Percentiles rank a stretch among this genome's conserved stretches.
phyloP scores from a whole-genome alignment of 2,888 invertebrate genomes.

The Drosophila formosana region DNA sequence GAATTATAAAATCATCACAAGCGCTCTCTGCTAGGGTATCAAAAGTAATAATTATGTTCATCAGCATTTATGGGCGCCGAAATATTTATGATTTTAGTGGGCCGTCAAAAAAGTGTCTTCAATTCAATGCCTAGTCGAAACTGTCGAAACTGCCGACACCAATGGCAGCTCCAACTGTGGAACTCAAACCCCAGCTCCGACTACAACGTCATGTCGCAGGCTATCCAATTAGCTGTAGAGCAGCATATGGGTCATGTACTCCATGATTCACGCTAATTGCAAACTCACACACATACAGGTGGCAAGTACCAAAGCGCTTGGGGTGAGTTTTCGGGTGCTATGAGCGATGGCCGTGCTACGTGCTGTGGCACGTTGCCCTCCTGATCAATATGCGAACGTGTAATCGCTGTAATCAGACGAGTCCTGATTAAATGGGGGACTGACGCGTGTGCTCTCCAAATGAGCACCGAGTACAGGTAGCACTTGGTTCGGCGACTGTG shows the following conservation, averaged over 20 bases:
- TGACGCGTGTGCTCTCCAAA: conserved; percentile 15
- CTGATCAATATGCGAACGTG: conserved; percentile 78
- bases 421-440: conserved; percentile 47
- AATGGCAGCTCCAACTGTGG: background rate
- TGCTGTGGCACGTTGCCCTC: conserved; percentile 41
- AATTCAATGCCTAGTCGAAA: conserved; percentile 33
- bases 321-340: conserved; percentile 31
- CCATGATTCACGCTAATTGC: conserved; percentile 59
- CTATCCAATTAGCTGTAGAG: conserved; percentile 38
- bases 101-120: conserved; percentile 33
- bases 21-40: background rate
- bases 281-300: background rate
- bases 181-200: background rate
- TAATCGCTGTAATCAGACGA: conserved; percentile 71
- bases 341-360: conserved; percentile 69
- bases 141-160: background rate
- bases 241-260: conserved; percentile 45
- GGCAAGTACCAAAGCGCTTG: background rate
- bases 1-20: background rate
- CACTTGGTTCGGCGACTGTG: background rate
- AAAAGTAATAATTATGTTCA: conserved; percentile 55
- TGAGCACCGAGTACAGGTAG: background rate
- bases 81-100: conserved; percentile 59
- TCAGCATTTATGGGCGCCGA: conserved; percentile 71
- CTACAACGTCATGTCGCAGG: background rate